Evolutionary conservation across 2,797 vertebrate genomes (phyloP).

Genomic region (Arctocebus calabarensis): DNA sequence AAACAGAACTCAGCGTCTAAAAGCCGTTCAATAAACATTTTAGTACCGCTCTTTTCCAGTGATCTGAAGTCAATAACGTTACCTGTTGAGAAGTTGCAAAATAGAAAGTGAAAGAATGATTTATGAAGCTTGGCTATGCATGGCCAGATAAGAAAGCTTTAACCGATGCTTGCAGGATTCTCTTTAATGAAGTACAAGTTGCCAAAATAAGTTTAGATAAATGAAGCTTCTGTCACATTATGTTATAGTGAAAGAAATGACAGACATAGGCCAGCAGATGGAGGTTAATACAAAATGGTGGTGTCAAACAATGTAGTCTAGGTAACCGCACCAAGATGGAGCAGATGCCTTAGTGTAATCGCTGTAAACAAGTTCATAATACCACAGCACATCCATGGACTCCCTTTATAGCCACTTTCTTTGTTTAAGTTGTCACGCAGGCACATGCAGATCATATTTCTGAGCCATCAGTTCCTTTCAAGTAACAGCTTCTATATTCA

Average conservation of each 20-base stretch:
- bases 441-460: constrained; percentile 72
- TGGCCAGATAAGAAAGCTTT: constrained; percentile 89
- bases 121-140: constrained; percentile 90
- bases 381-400: constrained; percentile 81
- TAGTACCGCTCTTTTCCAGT: constrained; percentile 86
- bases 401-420: constrained; percentile 80
- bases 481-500: constrained; percentile 67
- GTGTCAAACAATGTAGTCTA: constrained; percentile 87
- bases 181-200: constrained; percentile 91
- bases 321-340: constrained; percentile 87
- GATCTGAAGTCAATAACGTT: constrained; percentile 90
- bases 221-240: constrained; percentile 90
- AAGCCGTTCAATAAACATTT: constrained; percentile 89
- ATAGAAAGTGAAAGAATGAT: constrained; percentile 90
- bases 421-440: constrained; percentile 85
- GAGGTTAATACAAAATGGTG: constrained; percentile 88
- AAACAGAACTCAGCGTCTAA: constrained; percentile 83
- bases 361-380: constrained; percentile 86
- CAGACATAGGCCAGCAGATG: constrained; percentile 88
- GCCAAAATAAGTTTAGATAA: constrained; percentile 91
- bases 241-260: constrained; percentile 89
- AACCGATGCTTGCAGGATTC: constrained; percentile 89
- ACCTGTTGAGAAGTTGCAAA: constrained; percentile 87
- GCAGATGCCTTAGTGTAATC: constrained; percentile 86
- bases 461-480: constrained; percentile 74